Base-by-base conservation (phyloP, 1,140 invertebrate genomes). In the Drosophila ficusphila region DNA sequence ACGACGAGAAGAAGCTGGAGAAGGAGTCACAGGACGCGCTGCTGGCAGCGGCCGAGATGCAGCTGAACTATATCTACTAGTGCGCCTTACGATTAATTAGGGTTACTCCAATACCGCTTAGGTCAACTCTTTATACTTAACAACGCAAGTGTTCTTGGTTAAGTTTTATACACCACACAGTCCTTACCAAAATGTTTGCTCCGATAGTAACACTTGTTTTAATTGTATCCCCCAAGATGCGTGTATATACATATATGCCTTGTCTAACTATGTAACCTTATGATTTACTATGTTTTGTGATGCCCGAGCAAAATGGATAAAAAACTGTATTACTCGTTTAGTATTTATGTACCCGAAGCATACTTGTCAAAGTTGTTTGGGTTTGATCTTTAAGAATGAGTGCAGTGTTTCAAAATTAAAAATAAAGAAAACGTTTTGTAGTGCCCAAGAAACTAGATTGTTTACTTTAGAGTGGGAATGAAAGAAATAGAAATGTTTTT, bases 391-490 rank as follows among this genome's bases (percentile, higher is more conserved):
- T 76, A 69, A 36, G 44, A 49, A 58, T 49, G 31, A 70, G 56
- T 64, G 49, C 46, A 39, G 42, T 36, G 42, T 68, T 61, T 67
- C 58, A 57, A 67, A 77, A 65, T 58, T 58, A 36, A 44, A 54
- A 83, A 74, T 72, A 78, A 78, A 83, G 42, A 41, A 69, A 81
- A 57, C 44, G 68, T 81, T 83, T 85, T 86, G 82, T 85, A 81
- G 82, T 73, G 68, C 57, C 81, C 75, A 62, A 72, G 68, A 58
- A 48, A 34, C 14, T n/a, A 2, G 16, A 14, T 25, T 8, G 33
- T 7, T 21, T 34, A 12, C 2, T 16, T 38, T 16, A n/a, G n/a
- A n/a, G n/a, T n/a, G n/a, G n/a, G n/a, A n/a, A n/a, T n/a, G n/a
- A n/a, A n/a, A n/a, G n/a, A n/a, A n/a, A n/a, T n/a, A n/a, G n/a